Base-by-base conservation (phyloP, 2,888 invertebrate genomes). In the Scelioninae gen. 1 region DNA sequence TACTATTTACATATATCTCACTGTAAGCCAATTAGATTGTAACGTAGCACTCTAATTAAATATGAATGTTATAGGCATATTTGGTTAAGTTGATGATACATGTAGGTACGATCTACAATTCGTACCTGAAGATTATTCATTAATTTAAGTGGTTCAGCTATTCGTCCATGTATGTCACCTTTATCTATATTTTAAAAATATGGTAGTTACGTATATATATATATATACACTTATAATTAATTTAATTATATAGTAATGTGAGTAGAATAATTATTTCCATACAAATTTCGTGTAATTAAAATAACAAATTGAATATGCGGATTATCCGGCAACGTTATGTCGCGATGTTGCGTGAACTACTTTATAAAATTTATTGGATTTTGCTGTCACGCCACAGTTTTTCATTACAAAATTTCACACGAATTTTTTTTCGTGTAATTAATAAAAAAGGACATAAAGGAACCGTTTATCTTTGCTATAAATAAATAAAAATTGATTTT, bases 291-390 rank as follows among this genome's bases (percentile, higher is more conserved):
- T 40, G 51, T 60, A 66, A 75, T 66, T 51, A 51, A 75, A 75
- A 66, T 75, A 75, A 66, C 66, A 58, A 66, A 75, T 66, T 75
- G 65, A 65, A 75, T 56, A 56, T n/a, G 23, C 23, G 65, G 65
- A 75, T 75, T 75, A 65, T 65, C 29, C n/a, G 29, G 29, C 56
- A 49, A 65, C 38, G 58, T 40, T 56, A 31, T 58, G 66, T 49
- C 58, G 43, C 49, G 45, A 56, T 60, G 58, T 32, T 38, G 47
- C 29, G 16, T 16, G 31, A 58, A 49, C 56, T 49, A 66, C 40
- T 75, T 75, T 65, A 66, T 75, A 65, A 65, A 65, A 75, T 75
- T 75, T 58, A 65, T 66, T 63, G 65, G 56, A 65, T 66, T 75
- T 66, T 23, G 31, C 40, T 58, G 56, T 63, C 58, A 47, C 40